Percentiles rank a stretch among this genome's conserved stretches.
These are phyloP conservation scores for Drosophila aff. DNA, from an alignment of 1,140 invertebrate genomes.

Conservation along the genomic window DNA sequence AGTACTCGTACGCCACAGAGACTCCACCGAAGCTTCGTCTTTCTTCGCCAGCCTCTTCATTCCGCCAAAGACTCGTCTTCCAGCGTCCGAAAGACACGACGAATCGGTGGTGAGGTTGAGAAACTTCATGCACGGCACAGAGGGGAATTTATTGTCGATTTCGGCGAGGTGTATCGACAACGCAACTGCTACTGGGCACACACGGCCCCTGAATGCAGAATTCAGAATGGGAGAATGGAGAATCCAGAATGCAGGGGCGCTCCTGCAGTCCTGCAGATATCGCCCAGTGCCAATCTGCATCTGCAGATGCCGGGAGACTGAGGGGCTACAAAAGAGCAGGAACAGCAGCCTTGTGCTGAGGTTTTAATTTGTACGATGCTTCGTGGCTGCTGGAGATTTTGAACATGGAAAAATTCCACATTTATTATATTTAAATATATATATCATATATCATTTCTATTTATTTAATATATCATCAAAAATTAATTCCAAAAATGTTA, in stretches of 20 bases:
- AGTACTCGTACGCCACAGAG: conserved; percentile 48
- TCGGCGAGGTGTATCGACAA: conserved; percentile 84
- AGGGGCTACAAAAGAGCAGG: conserved; percentile 1
- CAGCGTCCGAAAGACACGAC: conserved; percentile 22
- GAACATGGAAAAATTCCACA: not conserved
- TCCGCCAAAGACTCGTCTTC: conserved; percentile 5
- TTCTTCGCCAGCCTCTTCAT: not conserved
- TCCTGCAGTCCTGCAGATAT: conserved; percentile 53
- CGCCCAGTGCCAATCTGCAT: conserved; percentile 72
- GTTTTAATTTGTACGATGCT: conserved; percentile 77
- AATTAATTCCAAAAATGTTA: too few relatives aligned
- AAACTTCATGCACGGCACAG: conserved; percentile 68
- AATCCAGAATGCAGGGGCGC: conserved; percentile 37
- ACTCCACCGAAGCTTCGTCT: conserved; percentile 44
- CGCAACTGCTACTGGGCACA: conserved; percentile 85
- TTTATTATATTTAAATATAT: too few relatives aligned
- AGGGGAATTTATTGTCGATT: conserved; percentile 84
- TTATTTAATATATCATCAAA: too few relatives aligned
- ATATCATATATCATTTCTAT: too few relatives aligned
- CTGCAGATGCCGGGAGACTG: conserved; percentile 36
- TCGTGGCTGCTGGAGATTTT: conserved; percentile 22
- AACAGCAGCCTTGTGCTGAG: conserved; percentile 64
- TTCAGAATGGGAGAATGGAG: conserved; percentile 15
- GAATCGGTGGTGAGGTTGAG: conserved; percentile 3
- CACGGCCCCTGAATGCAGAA: conserved; percentile 42